Conservation (phyloP, 2,888 invertebrate genomes). For the Drosophila parthenogenetica region DNA sequence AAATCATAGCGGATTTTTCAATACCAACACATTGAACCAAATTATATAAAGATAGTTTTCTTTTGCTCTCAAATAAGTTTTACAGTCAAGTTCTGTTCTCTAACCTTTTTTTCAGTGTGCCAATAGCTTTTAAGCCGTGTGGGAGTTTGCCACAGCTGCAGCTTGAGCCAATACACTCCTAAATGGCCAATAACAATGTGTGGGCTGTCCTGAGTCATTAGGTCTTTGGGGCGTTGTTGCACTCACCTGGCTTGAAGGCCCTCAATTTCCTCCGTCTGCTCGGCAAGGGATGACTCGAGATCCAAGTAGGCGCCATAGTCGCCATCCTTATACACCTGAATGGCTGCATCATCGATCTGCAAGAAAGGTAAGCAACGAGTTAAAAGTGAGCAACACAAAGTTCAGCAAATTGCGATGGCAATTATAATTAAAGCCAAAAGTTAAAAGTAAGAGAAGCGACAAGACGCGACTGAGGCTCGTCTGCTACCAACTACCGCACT, state of each 20-base stretch:
- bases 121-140: slow-evolving; percentile 35
- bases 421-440: slow-evolving; percentile 70
- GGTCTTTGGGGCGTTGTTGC: slow-evolving; percentile 22
- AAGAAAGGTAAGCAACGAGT: slow-evolving; percentile 14
- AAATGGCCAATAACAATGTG: slow-evolving; percentile 21
- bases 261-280: slow-evolving; percentile 99
- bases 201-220: slow-evolving; percentile 50
- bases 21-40: slow-evolving; percentile 4
- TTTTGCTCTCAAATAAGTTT: no score
- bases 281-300: slow-evolving; percentile 97
- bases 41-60: no score
- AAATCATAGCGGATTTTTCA: slow-evolving; percentile 39
- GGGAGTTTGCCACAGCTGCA: slow-evolving; percentile 30
- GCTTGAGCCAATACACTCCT: slow-evolving; percentile 24
- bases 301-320: slow-evolving; percentile 99
- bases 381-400: slow-evolving; percentile 19
- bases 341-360: slow-evolving; percentile 97
- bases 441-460: slow-evolving; percentile 62
- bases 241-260: slow-evolving; percentile 96
- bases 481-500: slow-evolving; percentile 53
- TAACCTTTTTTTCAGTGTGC: neutral
- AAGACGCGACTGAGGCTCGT: neutral
- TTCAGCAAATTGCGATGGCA: slow-evolving; percentile 48
- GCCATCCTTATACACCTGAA: slow-evolving; percentile 98
- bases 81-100: neutral